phyloP scores from a whole-genome alignment of 1,140 invertebrate species.

The Drosophila chauvacae region DNA sequence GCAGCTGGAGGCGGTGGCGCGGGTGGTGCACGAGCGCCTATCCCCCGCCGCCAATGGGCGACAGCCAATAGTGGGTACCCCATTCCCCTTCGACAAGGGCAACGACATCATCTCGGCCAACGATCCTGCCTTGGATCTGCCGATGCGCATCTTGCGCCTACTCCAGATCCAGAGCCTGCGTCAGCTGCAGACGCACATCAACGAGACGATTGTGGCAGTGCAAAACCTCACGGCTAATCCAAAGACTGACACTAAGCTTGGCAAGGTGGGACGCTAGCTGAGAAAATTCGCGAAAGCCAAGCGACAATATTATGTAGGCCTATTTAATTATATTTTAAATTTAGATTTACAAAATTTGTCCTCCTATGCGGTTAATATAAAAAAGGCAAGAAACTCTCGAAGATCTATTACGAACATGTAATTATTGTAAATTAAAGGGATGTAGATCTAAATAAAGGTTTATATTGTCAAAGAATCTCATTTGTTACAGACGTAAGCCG shows the following conservation, averaged over 20 bases:
- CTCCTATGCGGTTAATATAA: neutral
- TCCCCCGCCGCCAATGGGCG: constrained; percentile 88
- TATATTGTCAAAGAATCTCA: neutral
- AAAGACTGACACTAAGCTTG: constrained; percentile 97
- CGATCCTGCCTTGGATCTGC: constrained; percentile 90
- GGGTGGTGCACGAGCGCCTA: constrained; percentile 88
- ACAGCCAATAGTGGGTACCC: constrained; percentile 88
- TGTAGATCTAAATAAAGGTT: constrained; percentile 6
- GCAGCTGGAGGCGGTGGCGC: constrained; percentile 90
- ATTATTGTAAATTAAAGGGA: neutral
- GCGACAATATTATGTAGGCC: neutral
- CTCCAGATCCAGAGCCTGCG: constrained; percentile 96
- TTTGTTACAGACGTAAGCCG: neutral
- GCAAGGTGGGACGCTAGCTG: constrained; percentile 91
- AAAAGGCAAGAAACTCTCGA: neutral
- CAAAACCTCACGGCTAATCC: constrained; percentile 98
- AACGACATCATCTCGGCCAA: constrained; percentile 85
- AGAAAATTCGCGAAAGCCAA: neutral
- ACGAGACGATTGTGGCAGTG: constrained; percentile 95
- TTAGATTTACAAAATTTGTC: neutral
- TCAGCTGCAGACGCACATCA: constrained; percentile 96
- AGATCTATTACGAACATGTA: neutral
- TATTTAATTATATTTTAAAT: constrained; percentile 16
- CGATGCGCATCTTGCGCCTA: constrained; percentile 92
- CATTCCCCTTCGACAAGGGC: constrained; percentile 87